These are phyloP conservation scores for Merops nubicus DNA, from an alignment of 2,113 vertebrate genomes.

Conservation along the genomic window DNA sequence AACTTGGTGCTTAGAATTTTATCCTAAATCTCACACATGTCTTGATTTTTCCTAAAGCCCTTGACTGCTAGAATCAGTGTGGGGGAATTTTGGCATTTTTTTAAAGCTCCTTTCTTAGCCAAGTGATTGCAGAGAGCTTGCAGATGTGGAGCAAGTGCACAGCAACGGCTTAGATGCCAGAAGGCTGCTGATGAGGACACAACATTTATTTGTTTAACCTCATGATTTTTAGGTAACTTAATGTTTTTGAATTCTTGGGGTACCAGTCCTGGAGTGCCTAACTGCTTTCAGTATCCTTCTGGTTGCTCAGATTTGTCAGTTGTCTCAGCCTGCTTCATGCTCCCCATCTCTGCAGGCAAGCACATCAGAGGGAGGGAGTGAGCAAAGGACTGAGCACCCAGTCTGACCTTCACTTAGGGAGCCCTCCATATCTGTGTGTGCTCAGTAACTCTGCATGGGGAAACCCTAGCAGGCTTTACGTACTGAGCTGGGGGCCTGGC, in stretches of 20 bases:
- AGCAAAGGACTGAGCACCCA: neutral
- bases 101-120: neutral
- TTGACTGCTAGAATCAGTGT: neutral
- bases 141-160: neutral
- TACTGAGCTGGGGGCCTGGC: neutral
- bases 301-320: too few relatives aligned
- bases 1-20: neutral
- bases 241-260: neutral
- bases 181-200: neutral
- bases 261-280: neutral
- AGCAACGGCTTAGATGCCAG: neutral
- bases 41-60: slow-evolving; percentile 1
- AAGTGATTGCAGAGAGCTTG: neutral
- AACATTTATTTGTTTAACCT: neutral
- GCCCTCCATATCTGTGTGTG: fast-evolving
- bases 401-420: neutral
- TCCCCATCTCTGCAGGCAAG: fast-evolving
- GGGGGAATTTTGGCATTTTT: neutral
- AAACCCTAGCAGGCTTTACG: neutral
- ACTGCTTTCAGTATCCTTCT: neutral
- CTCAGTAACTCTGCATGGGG: neutral
- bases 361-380: fast-evolving
- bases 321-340: neutral
- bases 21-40: neutral
- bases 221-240: neutral